Evolutionary conservation across 2,113 vertebrate species (phyloP).

Genomic region (Hippopotamus amphibius): DNA sequence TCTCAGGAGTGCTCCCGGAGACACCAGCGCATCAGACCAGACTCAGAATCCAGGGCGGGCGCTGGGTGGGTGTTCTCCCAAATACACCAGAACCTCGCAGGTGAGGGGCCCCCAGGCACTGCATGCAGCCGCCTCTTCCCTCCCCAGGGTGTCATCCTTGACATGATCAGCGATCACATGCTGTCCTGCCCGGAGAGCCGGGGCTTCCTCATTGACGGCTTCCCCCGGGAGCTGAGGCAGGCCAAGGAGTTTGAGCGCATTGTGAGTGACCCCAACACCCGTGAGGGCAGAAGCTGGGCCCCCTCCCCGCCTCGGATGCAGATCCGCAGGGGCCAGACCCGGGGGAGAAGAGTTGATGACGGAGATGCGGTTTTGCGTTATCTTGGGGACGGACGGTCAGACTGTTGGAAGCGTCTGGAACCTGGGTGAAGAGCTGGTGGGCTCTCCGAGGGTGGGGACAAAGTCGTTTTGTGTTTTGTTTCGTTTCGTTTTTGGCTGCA

Average conservation of each 20-base stretch:
- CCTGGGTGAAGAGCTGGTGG: neutral
- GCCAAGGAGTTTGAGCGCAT: slow-evolving; percentile 77
- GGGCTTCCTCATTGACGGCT: slow-evolving; percentile 78
- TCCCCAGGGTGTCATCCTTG: slow-evolving; percentile 67
- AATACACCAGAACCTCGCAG: neutral
- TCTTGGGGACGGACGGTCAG: neutral
- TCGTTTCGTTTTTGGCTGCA: too few species aligned
- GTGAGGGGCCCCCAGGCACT: neutral
- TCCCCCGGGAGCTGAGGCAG: slow-evolving; percentile 78
- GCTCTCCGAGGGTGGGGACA: neutral
- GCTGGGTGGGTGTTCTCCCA: accelerated
- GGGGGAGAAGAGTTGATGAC: too few species aligned
- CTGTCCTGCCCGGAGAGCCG: slow-evolving; percentile 29
- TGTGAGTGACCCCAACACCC: slow-evolving; percentile 4
- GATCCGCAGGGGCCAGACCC: neutral
- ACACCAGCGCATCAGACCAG: neutral
- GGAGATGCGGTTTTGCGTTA: neutral
- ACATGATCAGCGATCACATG: slow-evolving; percentile 72
- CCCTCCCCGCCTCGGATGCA: neutral
- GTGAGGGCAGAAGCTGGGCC: neutral
- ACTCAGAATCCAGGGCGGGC: neutral
- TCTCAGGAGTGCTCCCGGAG: neutral
- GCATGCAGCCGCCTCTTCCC: neutral
- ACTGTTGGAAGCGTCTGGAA: slow-evolving; percentile 43
- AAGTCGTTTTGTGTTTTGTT: neutral